Evolutionary conservation across 2,888 invertebrate genomes (phyloP), one percentile per base, ranked within the genome.

Genomic region (Heliconius ethilla): DNA sequence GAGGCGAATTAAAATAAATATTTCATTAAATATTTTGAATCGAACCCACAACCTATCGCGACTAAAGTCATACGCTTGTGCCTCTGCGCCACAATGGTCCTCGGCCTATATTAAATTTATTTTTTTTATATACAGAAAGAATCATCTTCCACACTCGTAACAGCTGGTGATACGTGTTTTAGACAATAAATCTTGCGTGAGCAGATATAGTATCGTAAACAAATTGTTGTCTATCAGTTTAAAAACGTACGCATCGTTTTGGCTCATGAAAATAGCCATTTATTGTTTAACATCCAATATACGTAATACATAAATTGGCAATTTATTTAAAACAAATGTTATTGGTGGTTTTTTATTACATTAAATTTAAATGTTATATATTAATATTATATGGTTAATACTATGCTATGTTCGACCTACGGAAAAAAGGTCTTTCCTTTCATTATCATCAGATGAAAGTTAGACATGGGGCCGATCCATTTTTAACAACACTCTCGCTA

Each of bases 401-500:
- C 3, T 65, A 15, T 15, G 7, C 55, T 55, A 22, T n/a, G n/a
- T 59, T n/a, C n/a, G 9, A 59, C 6, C 51, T 18, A 51, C 18
- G 18, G 51, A 51, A 51, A 51, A 51, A 18, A 18, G 1, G 6
- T 51, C 18, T 51, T 51, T 18, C 7, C 51, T 51, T 51, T 51
- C 51, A 51, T 51, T 18, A 51, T 18, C 11, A 67, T 67, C n/a
- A 25, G n/a, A 67, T 67, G 15, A n/a, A 67, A 40, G 25, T 25
- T 40, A 67, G 27, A 67, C n/a, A 9, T 37, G 59, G 25, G 25
- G 37, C 18, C 40, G 27, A 40, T 59, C 70, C 74, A 69, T 59
- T 70, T 75, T 77, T 74, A 77, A 65, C 45, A 59, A 55, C 66
- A 70, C 75, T 77, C 45, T 77, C 77, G 69, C 65, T 75, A 45